Evolutionary conservation across 2,113 vertebrate genomes (phyloP), one percentile per base, ranked within the genome.

Genomic region (Xenus cinereus): DNA sequence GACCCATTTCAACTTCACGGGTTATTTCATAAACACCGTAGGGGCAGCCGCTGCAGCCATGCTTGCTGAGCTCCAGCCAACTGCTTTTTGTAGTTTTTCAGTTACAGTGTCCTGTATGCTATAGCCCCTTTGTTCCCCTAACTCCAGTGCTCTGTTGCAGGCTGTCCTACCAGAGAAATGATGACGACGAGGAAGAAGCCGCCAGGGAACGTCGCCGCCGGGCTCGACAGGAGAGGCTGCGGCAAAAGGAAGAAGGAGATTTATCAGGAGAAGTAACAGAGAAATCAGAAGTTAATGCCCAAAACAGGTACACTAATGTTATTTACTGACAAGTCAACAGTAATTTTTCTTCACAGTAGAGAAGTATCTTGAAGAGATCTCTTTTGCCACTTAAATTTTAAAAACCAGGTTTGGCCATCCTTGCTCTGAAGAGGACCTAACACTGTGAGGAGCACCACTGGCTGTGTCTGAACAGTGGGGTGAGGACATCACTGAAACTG

Each of bases 131-230:
- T 50, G 35, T 95, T 76, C 94, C 10, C 37, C 19, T 78, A 3
- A 57, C 43, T 37, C 33, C 78, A 86, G 86, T 93, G 62, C n/a
- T 63, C 9, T 81, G 3, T 94, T 97, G 57, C 95, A 99, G 99
- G 96, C 94, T 99, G 83, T 98, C 98, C 90, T 98, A 98, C 93
- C 98, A 95, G 56, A 98, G 97, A 60, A 99, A 98, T 1, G 99
- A 99, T 3, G 99, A 99, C 0, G 99, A 99, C 12, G 99, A 99
- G 3, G 99, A 99, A 87, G 99, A 99, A 97, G 99, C 99, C 0
- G 99, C 99, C 53, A 98, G 99, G 12, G 99, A 99, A 90, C 98
- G 99, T 43, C 98, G 99, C 77, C 98, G 99, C 91, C 97, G 99
- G 57, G 99, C 99, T 56, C 98, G 99, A 17, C 99, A 99, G 97